Conservation (phyloP, 2,797 vertebrate genomes). For the Sebastes steindachneri region DNA sequence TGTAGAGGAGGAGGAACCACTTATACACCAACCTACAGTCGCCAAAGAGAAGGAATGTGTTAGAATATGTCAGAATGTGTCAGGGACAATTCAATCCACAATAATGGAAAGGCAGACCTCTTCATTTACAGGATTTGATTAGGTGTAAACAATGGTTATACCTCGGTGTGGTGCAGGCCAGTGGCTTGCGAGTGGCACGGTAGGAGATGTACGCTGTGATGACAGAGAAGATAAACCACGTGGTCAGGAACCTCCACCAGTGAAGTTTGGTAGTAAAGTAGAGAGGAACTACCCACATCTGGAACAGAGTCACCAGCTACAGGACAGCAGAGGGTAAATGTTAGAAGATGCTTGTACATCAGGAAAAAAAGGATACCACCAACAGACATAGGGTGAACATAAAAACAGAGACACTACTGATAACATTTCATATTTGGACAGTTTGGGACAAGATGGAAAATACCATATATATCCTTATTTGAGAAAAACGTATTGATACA, state of each 20-base stretch:
- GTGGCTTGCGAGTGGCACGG: slow-evolving; percentile 94
- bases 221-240: slow-evolving; percentile 95
- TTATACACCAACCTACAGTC: slow-evolving; percentile 94
- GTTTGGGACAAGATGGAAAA: background rate
- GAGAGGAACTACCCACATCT: slow-evolving; percentile 99
- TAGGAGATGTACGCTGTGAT: slow-evolving; percentile 95
- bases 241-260: slow-evolving; percentile 96
- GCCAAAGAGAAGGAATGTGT: background rate
- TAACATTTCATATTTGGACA: background rate
- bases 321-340: slow-evolving; percentile 35
- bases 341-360: background rate
- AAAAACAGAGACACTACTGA: background rate
- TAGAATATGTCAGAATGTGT: background rate
- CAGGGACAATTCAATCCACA: background rate
- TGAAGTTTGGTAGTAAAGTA: slow-evolving; percentile 98
- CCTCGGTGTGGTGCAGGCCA: slow-evolving; percentile 96
- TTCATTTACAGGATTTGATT: background rate
- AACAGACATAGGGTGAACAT: background rate
- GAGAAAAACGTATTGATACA: background rate
- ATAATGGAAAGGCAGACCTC: background rate
- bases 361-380: background rate
- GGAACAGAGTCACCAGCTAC: slow-evolving; percentile 97
- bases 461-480: background rate
- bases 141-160: slow-evolving; percentile 41
- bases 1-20: slow-evolving; percentile 98